Percentiles rank a stretch among this genome's conserved stretches.
Evolutionary conservation across 2,888 invertebrate genomes (phyloP).

Genomic region (Lepidonotus clava): DNA sequence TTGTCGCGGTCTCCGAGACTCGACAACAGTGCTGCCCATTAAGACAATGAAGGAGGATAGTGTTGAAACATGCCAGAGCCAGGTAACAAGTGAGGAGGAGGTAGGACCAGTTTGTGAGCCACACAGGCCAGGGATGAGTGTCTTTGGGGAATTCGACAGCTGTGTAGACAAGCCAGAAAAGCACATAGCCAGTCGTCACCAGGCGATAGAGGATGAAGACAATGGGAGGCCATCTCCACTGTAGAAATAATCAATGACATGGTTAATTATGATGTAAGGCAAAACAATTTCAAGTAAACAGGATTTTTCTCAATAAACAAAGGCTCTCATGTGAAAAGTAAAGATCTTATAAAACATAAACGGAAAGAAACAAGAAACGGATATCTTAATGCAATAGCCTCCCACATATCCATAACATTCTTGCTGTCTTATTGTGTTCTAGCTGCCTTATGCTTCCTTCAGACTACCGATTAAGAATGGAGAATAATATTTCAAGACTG

Average conservation of each 20-base stretch:
- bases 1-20: no score
- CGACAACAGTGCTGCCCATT: background rate
- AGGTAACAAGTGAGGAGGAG: conserved; percentile 70
- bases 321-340: background rate
- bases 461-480: no score
- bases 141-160: conserved; percentile 49
- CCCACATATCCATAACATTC: no score
- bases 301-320: background rate
- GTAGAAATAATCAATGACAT: conserved; percentile 55
- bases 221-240: conserved; percentile 74
- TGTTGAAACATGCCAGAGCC: conserved; percentile 56
- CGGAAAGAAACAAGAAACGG: background rate
- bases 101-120: conserved; percentile 77
- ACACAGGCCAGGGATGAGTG: conserved; percentile 68
- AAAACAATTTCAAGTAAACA: background rate
- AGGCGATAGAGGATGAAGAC: conserved; percentile 71
- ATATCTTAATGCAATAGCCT: background rate
- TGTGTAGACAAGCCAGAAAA: conserved; percentile 68
- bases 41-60: no score
- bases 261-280: background rate
- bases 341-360: background rate
- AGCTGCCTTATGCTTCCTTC: no score
- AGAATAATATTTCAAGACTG: no score
- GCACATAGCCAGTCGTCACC: conserved; percentile 68
- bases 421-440: no score